A percentile compares a stretch with the other conserved stretches of the same genome.
Evolutionary conservation across 2,888 invertebrate genomes (phyloP).

Genomic region (Emmelina monodactyla): DNA sequence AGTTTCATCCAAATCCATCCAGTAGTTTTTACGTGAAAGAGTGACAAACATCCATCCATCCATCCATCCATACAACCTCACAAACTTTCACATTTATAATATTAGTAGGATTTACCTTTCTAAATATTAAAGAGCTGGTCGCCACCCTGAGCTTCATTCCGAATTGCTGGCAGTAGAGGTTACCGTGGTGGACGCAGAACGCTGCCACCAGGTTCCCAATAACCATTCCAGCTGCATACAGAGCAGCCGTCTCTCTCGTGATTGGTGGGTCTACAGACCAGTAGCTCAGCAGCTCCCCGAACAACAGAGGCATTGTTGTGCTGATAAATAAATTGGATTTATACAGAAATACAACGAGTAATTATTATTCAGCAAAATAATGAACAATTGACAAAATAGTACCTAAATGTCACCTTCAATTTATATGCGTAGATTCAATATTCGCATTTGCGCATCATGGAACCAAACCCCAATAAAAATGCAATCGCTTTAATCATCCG

Average conservation of each 20-base stretch:
- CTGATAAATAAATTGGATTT: slow-evolving; percentile 38
- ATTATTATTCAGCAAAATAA: too few relatives aligned
- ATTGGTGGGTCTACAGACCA: slow-evolving; percentile 63
- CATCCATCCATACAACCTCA: not conserved
- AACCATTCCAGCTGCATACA: slow-evolving; percentile 59
- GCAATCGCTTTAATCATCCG: too few relatives aligned
- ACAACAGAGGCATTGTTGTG: slow-evolving; percentile 68
- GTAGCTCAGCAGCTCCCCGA: slow-evolving; percentile 55
- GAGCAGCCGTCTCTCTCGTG: slow-evolving; percentile 55
- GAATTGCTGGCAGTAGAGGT: slow-evolving; percentile 69
- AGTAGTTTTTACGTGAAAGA: too few relatives aligned
- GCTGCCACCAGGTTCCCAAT: slow-evolving; percentile 53
- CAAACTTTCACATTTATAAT: slow-evolving; percentile 12
- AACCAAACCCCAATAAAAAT: too few relatives aligned
- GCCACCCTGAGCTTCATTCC: slow-evolving; percentile 79
- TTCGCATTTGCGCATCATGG: too few relatives aligned
- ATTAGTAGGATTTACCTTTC: too few relatives aligned
- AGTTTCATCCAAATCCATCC: too few relatives aligned
- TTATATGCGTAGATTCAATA: too few relatives aligned
- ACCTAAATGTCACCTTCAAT: too few relatives aligned
- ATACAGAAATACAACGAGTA: not conserved
- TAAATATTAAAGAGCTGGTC: slow-evolving; percentile 75
- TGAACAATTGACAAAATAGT: too few relatives aligned
- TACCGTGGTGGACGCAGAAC: slow-evolving; percentile 74
- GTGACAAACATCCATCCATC: too few relatives aligned